Percentiles rank a stretch among this genome's conserved stretches.
phyloP scores from a whole-genome alignment of 2,888 invertebrate species.

The Amaurobius ferox region DNA sequence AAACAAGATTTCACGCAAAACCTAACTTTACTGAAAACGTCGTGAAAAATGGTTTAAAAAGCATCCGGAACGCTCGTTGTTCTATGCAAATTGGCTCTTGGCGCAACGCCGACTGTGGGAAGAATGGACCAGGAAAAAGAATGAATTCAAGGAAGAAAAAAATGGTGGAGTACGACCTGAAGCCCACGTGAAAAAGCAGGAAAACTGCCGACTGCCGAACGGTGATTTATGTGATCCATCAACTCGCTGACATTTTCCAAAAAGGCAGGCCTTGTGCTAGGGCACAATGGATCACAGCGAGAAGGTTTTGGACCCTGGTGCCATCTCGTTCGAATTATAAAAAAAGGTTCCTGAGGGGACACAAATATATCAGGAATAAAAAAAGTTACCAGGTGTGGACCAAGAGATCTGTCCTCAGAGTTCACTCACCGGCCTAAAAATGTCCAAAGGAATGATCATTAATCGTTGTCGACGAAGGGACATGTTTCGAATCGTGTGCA shows the following conservation, averaged over 20 bases:
- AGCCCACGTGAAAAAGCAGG: conserved; percentile 37
- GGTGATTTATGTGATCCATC: conserved; percentile 71
- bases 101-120: conserved; percentile 53
- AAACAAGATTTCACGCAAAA: conserved; percentile 56
- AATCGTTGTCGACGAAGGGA: conserved; percentile 54
- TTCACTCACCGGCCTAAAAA: conserved; percentile 67
- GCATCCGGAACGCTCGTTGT: conserved; percentile 59
- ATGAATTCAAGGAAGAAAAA: not conserved
- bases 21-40: conserved; percentile 30
- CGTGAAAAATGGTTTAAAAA: conserved; percentile 66
- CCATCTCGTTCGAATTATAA: conserved; percentile 21
- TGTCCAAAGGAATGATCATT: conserved; percentile 68
- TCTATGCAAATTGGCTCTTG: conserved; percentile 58
- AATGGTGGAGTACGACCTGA: conserved; percentile 7
- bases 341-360: conserved; percentile 46
- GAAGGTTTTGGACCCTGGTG: conserved; percentile 46
- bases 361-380: conserved; percentile 44
- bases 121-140: conserved; percentile 35
- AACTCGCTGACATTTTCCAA: conserved; percentile 54
- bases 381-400: conserved; percentile 62
- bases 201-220: conserved; percentile 28
- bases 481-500: conserved; percentile 32
- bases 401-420: conserved; percentile 66
- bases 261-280: conserved; percentile 50
- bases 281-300: conserved; percentile 44